phyloP scores from a whole-genome alignment of 2,888 invertebrate genomes.

The Halictus quadricinctus region DNA sequence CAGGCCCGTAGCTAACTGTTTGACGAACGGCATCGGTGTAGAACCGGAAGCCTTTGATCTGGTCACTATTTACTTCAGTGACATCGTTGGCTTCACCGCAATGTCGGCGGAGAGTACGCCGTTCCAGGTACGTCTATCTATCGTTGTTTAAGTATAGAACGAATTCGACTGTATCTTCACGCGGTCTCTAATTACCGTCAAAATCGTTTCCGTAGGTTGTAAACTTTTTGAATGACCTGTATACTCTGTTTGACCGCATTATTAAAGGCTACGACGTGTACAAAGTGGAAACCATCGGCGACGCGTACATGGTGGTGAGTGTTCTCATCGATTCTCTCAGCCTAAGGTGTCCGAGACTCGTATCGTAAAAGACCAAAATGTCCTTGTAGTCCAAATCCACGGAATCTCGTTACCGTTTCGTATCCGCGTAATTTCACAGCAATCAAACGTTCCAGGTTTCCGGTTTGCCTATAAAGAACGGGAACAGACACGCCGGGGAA shows the following conservation, averaged over 20 bases:
- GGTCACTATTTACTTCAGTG: slow-evolving; percentile 98
- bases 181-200: background rate
- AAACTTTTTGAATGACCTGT: slow-evolving; percentile 98
- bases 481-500: slow-evolving; percentile 94
- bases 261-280: slow-evolving; percentile 99
- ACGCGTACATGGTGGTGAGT: slow-evolving; percentile 90
- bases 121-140: slow-evolving; percentile 86
- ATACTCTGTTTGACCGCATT: slow-evolving; percentile 97
- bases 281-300: slow-evolving; percentile 98
- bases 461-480: slow-evolving; percentile 93
- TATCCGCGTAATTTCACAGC: background rate
- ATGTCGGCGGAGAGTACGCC: slow-evolving; percentile 98
- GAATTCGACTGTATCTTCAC: background rate
- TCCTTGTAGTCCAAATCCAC: background rate
- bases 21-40: slow-evolving; percentile 94
- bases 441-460: slow-evolving; percentile 87
- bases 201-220: slow-evolving; percentile 87
- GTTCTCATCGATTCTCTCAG: background rate
- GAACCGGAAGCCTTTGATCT: slow-evolving; percentile 96
- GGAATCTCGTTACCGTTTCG: background rate
- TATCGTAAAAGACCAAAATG: background rate
- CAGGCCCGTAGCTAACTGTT: slow-evolving; percentile 93
- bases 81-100: slow-evolving; percentile 97
- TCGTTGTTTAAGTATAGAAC: background rate
- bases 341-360: background rate